Evolutionary conservation across 1,140 invertebrate species (phyloP).

Genomic region (Whitmania pigra): DNA sequence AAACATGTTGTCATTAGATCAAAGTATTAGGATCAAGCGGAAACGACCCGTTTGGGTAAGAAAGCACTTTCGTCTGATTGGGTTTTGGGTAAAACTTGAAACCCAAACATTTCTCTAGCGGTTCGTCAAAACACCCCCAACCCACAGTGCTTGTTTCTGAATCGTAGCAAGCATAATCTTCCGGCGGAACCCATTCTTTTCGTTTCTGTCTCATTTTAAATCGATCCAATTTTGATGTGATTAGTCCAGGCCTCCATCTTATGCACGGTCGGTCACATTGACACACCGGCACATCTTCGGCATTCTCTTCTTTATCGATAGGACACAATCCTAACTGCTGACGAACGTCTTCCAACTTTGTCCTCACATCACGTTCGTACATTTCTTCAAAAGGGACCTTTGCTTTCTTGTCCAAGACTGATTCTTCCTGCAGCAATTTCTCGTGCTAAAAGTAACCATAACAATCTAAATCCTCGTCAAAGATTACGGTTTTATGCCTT

Average conservation of each 20-base stretch:
- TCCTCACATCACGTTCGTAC: background rate
- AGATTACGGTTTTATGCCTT: background rate
- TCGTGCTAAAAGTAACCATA: slow-evolving; percentile 2
- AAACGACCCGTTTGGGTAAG: background rate
- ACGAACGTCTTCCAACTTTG: background rate
- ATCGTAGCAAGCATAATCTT: slow-evolving; percentile 5
- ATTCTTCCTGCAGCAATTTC: background rate
- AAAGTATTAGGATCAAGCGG: background rate
- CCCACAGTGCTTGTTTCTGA: background rate
- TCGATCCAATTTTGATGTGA: background rate
- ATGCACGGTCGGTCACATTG: background rate
- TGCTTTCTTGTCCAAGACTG: background rate
- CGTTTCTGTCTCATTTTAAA: background rate
- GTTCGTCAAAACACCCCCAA: background rate
- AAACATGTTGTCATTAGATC: no score
- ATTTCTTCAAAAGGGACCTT: background rate
- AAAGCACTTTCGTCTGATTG: background rate
- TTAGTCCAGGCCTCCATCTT: background rate
- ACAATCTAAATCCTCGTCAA: background rate
- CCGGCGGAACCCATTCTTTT: background rate
- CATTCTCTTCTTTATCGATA: background rate
- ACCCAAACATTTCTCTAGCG: background rate
- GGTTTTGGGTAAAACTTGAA: slow-evolving; percentile 3
- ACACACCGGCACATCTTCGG: background rate
- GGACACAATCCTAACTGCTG: no score